Percentiles rank a stretch among this genome's conserved stretches.
phyloP scores from a whole-genome alignment of 2,797 vertebrate genomes.

The Mus caroli region DNA sequence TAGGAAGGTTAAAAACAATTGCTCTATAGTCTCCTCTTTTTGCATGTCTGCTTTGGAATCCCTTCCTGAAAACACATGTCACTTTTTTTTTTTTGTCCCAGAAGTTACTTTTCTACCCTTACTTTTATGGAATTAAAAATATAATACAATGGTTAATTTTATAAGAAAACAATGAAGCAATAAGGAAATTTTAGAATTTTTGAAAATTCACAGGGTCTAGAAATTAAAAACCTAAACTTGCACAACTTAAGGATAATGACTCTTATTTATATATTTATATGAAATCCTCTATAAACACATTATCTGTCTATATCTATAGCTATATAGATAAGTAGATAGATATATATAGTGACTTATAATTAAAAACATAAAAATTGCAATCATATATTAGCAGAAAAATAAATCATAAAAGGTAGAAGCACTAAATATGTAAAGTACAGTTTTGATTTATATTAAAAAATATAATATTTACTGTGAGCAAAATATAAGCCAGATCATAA shows the following conservation, averaged over 20 bases:
- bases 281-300: background rate
- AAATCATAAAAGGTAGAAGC: slow-evolving; percentile 3
- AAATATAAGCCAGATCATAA: background rate
- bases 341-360: background rate
- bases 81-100: slow-evolving; percentile 37
- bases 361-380: background rate
- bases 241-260: background rate
- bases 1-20: background rate
- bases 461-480: background rate
- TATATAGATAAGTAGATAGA: background rate
- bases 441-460: background rate
- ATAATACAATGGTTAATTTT: background rate
- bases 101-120: slow-evolving; percentile 6
- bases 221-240: background rate
- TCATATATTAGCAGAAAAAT: background rate
- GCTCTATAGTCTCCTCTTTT: background rate
- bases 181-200: background rate
- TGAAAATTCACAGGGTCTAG: slow-evolving; percentile 5
- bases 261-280: background rate
- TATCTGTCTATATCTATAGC: background rate
- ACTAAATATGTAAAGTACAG: background rate
- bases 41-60: background rate
- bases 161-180: background rate
- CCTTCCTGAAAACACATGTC: slow-evolving; percentile 4
- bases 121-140: slow-evolving; percentile 18